Evolutionary conservation across 2,113 vertebrate genomes (phyloP), one percentile per base, ranked within the genome.

Genomic region (Clarias batrachus): DNA sequence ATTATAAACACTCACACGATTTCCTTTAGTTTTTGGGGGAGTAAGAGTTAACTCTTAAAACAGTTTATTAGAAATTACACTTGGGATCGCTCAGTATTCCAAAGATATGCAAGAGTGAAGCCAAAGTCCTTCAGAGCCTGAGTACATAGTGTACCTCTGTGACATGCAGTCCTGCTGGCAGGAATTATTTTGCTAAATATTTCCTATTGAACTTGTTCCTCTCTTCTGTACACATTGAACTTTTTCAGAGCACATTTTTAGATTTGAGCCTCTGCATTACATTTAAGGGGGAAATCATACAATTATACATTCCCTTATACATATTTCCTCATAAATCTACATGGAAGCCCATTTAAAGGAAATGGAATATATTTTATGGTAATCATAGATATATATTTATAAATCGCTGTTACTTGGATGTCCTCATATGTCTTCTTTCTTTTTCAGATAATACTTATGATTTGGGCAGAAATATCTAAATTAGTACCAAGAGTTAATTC

Each of bases 131-230:
- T 86, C 66, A 82, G 86, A 91, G 89, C 66, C 79, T 4, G 59
- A 76, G 86, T 87, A 77, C 88, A 94, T 93, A 94, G 90, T 93
- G 87, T 78, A 0, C 81, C 92, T 93, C 92, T 94, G 93, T 94
- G 92, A 87, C 30, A 56, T 83, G 82, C 63, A 79, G 82, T 86
- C 84, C 85, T 27, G 54, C 78, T 85, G 71, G 83, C 84, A 80
- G 77, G 70, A 83, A 87, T 74, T 57, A 81, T 62, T 81, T 23
- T 80, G 30, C 71, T 78, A 77, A 80, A 70, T 62, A 79, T 84
- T 37, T 8, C 21, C 21, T 80, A 23, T 83, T 79, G 14, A 71
- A 41, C 23, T 70, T 30, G 81, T 27, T n/a, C 59, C 12, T 84
- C 68, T 84, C 13, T 59, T n/a, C 68, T 74, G 80, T 65, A 66